Conservation (phyloP, 1,140 invertebrate species). For the Diabrotica virgifera region DNA sequence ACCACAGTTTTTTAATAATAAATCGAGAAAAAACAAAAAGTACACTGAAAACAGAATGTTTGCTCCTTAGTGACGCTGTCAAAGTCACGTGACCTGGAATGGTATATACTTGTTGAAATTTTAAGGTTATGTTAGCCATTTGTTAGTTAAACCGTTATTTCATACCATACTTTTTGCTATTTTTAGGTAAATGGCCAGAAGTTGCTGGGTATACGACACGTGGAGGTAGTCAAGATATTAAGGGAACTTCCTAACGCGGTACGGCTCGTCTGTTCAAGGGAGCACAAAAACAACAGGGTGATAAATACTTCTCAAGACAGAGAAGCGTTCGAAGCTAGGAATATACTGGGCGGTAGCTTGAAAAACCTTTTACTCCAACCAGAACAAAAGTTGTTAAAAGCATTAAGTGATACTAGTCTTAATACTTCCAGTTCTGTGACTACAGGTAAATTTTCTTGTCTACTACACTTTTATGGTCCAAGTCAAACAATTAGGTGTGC, state of each 20-base stretch:
- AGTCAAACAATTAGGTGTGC: no score
- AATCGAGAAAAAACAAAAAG: no score
- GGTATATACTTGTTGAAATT: no score
- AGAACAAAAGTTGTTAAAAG: conserved; percentile 66
- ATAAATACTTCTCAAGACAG: conserved; percentile 74
- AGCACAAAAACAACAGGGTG: conserved; percentile 58
- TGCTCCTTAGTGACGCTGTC: no score
- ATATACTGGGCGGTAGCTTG: conserved; percentile 67
- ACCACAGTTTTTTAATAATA: no score
- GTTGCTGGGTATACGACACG: conserved; percentile 81
- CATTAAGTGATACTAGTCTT: conserved; percentile 83
- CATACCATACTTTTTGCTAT: not conserved
- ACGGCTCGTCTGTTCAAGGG: conserved; percentile 74
- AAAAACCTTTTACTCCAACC: conserved; percentile 46
- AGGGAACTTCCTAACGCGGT: conserved; percentile 84
- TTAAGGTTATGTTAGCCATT: no score
- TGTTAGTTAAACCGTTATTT: no score
- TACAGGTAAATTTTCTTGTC: conserved; percentile 35
- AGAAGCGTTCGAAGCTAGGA: conserved; percentile 72
- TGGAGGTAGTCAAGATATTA: conserved; percentile 84
- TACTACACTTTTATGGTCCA: not conserved
- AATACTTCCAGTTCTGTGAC: conserved; percentile 69
- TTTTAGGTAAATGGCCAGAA: conserved; percentile 68
- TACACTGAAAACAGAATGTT: no score
- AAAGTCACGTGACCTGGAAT: no score